A percentile compares a stretch with the other conserved stretches of the same genome.
Evolutionary conservation across 2,113 vertebrate species (phyloP).

Genomic region (Astur gentilis): DNA sequence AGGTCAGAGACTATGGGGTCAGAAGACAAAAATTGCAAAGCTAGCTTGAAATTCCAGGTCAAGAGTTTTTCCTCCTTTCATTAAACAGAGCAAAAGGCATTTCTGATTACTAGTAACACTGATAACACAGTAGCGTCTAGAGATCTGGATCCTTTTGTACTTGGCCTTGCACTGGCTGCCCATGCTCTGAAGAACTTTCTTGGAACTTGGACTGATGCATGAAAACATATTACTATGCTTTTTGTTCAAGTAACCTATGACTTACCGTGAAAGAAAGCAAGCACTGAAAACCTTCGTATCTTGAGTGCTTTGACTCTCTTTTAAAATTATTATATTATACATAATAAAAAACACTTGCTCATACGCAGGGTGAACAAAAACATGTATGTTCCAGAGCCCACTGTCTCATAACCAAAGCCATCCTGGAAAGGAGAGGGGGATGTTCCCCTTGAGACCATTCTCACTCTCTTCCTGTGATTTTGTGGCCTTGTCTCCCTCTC

Average conservation of each 20-base stretch:
- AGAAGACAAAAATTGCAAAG: constrained; percentile 27
- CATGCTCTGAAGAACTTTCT: background rate
- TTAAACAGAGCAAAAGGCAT: constrained; percentile 6
- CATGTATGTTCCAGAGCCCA: background rate
- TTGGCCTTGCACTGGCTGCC: background rate
- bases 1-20: constrained; percentile 29
- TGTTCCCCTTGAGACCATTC: background rate
- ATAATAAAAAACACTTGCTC: background rate
- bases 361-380: background rate
- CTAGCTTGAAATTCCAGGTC: constrained; percentile 40
- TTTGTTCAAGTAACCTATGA: background rate
- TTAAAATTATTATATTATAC: background rate
- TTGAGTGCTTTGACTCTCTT: background rate
- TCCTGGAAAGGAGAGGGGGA: background rate
- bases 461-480: background rate
- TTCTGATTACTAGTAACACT: background rate
- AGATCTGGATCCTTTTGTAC: background rate
- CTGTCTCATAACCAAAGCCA: background rate
- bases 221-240: background rate
- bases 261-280: background rate
- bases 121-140: background rate
- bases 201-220: background rate
- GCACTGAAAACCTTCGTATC: background rate
- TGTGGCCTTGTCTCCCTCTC: background rate
- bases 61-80: constrained; percentile 41